These are phyloP conservation scores for Anguilla pacifica DNA, from an alignment of 2,797 vertebrate species.

Conservation along the genomic window DNA sequence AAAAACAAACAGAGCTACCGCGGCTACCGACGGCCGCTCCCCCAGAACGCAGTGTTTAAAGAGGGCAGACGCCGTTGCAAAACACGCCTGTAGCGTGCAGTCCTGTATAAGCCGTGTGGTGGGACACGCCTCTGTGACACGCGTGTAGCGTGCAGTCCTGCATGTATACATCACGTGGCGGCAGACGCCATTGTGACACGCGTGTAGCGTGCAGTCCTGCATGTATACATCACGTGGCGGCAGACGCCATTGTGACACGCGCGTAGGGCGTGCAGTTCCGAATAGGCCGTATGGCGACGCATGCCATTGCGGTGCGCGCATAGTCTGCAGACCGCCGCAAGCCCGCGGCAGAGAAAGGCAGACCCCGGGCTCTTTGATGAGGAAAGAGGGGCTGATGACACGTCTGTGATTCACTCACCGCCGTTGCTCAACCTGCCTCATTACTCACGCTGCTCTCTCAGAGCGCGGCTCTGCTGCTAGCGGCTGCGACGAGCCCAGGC, in stretches of 20 bases:
- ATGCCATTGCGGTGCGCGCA: background rate
- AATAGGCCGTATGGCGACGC: background rate
- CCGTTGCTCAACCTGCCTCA: background rate
- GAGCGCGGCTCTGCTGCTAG: background rate
- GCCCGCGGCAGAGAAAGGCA: background rate
- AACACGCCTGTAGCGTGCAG: background rate
- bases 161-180: background rate
- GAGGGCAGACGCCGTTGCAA: background rate
- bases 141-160: background rate
- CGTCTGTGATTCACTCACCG: background rate
- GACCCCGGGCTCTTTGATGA: background rate
- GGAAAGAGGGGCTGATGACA: background rate
- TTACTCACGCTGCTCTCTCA: background rate
- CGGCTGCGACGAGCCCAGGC: background rate
- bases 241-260: background rate
- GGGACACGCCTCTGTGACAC: background rate
- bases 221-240: background rate
- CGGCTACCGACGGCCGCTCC: background rate
- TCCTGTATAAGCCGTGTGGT: background rate
- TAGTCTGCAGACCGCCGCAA: background rate
- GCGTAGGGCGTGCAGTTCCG: background rate
- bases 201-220: background rate
- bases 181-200: background rate
- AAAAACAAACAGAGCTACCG: conserved; percentile 41
- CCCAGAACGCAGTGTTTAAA: no score